Evolutionary conservation across 2,888 invertebrate genomes (phyloP), one percentile per base, ranked within the genome.

Genomic region (Pachymerium ferrugineum): DNA sequence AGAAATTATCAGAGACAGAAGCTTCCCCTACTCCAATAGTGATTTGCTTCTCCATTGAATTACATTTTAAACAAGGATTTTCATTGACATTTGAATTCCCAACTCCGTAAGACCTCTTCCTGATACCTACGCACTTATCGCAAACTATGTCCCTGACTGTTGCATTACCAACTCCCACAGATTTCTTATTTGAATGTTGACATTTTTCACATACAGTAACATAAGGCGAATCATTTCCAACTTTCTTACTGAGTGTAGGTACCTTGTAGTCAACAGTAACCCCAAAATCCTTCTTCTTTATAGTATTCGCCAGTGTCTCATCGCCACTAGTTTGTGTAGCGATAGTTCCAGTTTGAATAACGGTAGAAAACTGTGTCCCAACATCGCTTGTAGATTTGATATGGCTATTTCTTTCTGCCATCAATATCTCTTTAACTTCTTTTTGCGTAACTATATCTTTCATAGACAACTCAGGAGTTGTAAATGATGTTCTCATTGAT

Each of bases 111-210:
- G 38, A 38, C 19, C 72, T 38, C 16, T 38, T 16, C 16, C 62
- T 62, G 30, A 75, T 80, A 74, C 75, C 71, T 28, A 62, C 47
- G 47, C 76, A 77, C 80, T 85, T 86, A 69, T 84, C 84, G 79
- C 87, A 88, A 68, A 84, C 78, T 54, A 81, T 78, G 77, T 85
- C 85, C 10, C 81, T 81, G n/a, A 85, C 80, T 8, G 82, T 84
- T 77, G 86, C 83, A 54, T 86, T 85, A 2, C 87, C 86, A 74
- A 83, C 82, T 72, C 85, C 88, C 67, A 86, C 76, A 74, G 81
- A 79, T 19, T 77, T 82, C 1, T 85, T 85, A 30, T 83, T 28
- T 5, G 72, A 12, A 30, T 35, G 29, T 31, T 72, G 35, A 47
- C 75, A 75, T 1, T 68, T 62, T 28, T 75, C 75, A 25, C 75